Percentiles rank a stretch among this genome's conserved stretches.
phyloP scores from a whole-genome alignment of 2,888 invertebrate genomes.

The Melanostoma scalare region DNA sequence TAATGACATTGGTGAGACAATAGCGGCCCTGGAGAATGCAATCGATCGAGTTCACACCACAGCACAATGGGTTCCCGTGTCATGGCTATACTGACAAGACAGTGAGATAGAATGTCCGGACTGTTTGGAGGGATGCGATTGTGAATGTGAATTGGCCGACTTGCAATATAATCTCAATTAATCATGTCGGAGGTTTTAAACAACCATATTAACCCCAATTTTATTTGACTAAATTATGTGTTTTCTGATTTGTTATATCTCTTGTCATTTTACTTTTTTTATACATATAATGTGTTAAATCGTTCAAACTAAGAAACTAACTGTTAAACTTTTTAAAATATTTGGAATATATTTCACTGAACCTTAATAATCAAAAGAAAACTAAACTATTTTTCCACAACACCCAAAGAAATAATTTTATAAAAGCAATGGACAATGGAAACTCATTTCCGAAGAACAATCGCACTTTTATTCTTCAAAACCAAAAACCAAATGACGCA shows the following conservation, averaged over 20 bases:
- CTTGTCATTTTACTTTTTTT: constrained; percentile 14
- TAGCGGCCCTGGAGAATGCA: constrained; percentile 94
- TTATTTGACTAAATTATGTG: constrained; percentile 1
- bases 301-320: constrained; percentile 13
- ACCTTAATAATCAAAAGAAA: constrained; percentile 36
- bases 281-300: constrained; percentile 21
- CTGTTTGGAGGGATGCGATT: constrained; percentile 82
- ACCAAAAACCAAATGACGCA: constrained; percentile 48
- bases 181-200: constrained; percentile 49
- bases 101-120: constrained; percentile 82
- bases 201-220: constrained; percentile 5
- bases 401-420: constrained; percentile 64
- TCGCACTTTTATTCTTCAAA: constrained; percentile 69
- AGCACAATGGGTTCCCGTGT: constrained; percentile 98
- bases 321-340: constrained; percentile 31
- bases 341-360: constrained; percentile 52
- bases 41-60: constrained; percentile 95
- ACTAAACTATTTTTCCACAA: constrained; percentile 60
- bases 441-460: constrained; percentile 65
- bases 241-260: constrained; percentile 16
- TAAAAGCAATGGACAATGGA: constrained; percentile 65
- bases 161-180: constrained; percentile 77
- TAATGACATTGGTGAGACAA: constrained; percentile 99
- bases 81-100: constrained; percentile 90
- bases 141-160: constrained; percentile 80